phyloP scores from a whole-genome alignment of 1,140 invertebrate species.

The Amyelois transitella region DNA sequence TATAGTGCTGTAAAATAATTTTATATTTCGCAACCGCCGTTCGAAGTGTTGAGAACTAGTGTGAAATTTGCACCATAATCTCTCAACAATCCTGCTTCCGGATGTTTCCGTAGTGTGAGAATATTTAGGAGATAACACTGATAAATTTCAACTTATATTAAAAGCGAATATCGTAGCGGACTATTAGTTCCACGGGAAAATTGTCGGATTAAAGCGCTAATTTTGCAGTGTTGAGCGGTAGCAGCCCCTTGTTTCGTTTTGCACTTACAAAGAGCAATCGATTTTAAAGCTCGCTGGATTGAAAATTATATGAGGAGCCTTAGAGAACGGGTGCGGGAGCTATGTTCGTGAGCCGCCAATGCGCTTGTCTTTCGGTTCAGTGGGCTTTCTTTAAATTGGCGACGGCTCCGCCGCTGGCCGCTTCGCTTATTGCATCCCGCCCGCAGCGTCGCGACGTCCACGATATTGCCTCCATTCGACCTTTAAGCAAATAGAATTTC shows the following conservation, averaged over 20 bases:
- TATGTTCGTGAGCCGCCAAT: slow-evolving; percentile 69
- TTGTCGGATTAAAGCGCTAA: slow-evolving; percentile 40
- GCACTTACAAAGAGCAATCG: slow-evolving; percentile 70
- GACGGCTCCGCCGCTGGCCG: slow-evolving; percentile 63
- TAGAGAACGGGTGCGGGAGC: slow-evolving; percentile 54
- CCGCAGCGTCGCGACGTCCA: slow-evolving; percentile 64
- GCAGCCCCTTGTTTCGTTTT: slow-evolving; percentile 49
- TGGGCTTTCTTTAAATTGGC: slow-evolving; percentile 76
- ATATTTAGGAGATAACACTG: background rate
- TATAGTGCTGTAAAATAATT: background rate
- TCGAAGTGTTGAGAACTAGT: background rate
- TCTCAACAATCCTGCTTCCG: background rate
- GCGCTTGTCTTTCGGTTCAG: slow-evolving; percentile 75
- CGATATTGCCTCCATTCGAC: slow-evolving; percentile 70
- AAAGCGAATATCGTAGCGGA: background rate
- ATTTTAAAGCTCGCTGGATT: slow-evolving; percentile 73
- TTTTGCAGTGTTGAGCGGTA: slow-evolving; percentile 36
- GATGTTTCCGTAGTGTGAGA: background rate
- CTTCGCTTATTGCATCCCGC: slow-evolving; percentile 68
- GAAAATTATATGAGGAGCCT: slow-evolving; percentile 73
- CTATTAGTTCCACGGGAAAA: slow-evolving; percentile 10
- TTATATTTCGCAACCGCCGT: background rate
- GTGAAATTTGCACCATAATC: background rate
- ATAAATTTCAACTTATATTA: background rate
- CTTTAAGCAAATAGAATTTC: slow-evolving; percentile 72